Conservation (phyloP, 2,888 invertebrate genomes). For the Polymixis lichenea region DNA sequence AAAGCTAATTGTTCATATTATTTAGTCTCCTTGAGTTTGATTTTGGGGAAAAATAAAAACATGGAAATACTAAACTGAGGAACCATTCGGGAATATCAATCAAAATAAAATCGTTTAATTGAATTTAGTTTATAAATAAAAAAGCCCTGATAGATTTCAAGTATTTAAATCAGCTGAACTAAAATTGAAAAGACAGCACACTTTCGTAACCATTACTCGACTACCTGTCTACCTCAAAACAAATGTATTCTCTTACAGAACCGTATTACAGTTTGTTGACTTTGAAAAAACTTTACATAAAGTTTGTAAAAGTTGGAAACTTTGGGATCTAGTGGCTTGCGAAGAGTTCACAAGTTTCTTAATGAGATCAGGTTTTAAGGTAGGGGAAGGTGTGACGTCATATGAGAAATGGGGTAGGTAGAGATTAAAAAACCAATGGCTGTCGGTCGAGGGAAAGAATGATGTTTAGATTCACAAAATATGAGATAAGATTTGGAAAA, state of each 20-base stretch:
- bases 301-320: constrained; percentile 63
- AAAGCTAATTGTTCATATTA: no score
- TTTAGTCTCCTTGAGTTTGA: no score
- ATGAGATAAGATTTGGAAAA: no score
- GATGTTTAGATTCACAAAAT: no score
- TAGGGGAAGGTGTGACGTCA: constrained; percentile 47
- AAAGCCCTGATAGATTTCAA: not conserved
- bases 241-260: constrained; percentile 44
- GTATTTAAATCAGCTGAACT: not conserved
- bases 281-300: constrained; percentile 70
- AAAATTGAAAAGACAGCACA: not conserved
- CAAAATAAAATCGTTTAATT: not conserved
- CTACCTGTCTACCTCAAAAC: constrained; percentile 33
- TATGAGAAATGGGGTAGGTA: not conserved
- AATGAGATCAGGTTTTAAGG: constrained; percentile 53
- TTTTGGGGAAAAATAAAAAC: not conserved
- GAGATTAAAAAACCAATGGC: not conserved
- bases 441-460: not conserved
- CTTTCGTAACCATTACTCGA: not conserved
- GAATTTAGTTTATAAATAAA: not conserved
- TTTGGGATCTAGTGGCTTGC: constrained; percentile 53
- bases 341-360: constrained; percentile 37
- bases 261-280: constrained; percentile 68
- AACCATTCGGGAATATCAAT: not conserved
- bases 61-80: not conserved